Conservation (phyloP, 2,888 invertebrate species). For the Conomelus anceps region DNA sequence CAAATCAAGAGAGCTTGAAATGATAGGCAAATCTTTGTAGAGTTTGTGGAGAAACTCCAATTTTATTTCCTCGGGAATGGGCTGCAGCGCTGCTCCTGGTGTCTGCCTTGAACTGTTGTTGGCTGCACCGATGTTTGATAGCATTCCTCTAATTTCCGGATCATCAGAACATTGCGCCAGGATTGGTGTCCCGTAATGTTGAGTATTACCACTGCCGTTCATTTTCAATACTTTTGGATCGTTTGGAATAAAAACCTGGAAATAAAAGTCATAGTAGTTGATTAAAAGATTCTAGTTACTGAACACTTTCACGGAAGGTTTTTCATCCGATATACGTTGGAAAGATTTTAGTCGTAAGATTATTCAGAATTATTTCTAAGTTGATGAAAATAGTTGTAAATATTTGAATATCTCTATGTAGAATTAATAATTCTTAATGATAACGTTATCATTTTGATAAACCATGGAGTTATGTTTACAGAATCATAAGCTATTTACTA, state of each 20-base stretch:
- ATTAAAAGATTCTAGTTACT: not conserved
- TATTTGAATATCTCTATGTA: too few species aligned
- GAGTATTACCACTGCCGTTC: not conserved
- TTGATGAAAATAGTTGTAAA: too few species aligned
- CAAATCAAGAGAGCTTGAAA: not conserved
- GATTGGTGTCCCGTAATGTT: not conserved
- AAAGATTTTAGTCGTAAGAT: too few species aligned
- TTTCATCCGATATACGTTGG: too few species aligned
- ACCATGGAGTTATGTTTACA: too few species aligned
- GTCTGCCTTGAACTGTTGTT: not conserved
- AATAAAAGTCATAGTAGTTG: not conserved
- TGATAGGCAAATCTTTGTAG: not conserved
- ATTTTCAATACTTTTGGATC: not conserved
- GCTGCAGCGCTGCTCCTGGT: not conserved
- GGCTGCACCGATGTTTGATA: not conserved
- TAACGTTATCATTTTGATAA: too few species aligned
- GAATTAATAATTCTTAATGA: too few species aligned
- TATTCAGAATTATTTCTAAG: too few species aligned
- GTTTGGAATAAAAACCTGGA: not conserved
- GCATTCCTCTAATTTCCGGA: not conserved
- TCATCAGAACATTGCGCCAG: not conserved
- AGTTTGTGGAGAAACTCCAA: not conserved
- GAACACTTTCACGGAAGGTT: too few species aligned
- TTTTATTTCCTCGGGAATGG: not conserved
- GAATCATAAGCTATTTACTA: too few species aligned